Conservation (phyloP, 2,113 vertebrate species). For the Pollimyrus isidori region DNA sequence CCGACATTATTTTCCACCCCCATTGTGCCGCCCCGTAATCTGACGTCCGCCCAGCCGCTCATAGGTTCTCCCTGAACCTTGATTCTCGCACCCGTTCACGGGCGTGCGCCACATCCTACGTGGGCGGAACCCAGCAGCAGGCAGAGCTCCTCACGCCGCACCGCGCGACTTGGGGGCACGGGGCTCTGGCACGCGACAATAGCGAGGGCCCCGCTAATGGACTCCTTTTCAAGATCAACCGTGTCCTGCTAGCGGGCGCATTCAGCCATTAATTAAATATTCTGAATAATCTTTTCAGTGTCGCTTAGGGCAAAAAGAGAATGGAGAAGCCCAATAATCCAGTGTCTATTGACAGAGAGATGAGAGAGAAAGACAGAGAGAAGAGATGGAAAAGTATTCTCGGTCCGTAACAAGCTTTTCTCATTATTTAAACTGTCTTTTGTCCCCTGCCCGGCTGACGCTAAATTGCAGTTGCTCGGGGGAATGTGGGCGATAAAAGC, state of each 20-base stretch:
- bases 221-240: constrained; percentile 68
- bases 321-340: constrained; percentile 87
- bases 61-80: neutral
- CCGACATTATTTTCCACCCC: neutral
- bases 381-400: constrained; percentile 76
- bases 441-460: constrained; percentile 78
- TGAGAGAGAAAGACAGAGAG: constrained; percentile 50
- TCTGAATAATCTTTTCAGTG: constrained; percentile 97
- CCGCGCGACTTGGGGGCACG: neutral
- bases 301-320: constrained; percentile 82
- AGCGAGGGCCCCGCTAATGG: constrained; percentile 55
- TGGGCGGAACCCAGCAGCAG: neutral
- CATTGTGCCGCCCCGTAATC: neutral
- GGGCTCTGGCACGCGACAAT: constrained; percentile 44
- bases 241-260: constrained; percentile 78
- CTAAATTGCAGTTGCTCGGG: constrained; percentile 94
- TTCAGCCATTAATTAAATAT: constrained; percentile 98
- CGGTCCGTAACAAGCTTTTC: constrained; percentile 80
- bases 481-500: constrained; percentile 76
- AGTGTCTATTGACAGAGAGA: constrained; percentile 74
- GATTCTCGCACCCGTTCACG: neutral
- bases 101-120: neutral
- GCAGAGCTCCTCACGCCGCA: neutral
- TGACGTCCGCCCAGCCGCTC: neutral
- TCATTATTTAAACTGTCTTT: constrained; percentile 81